Conservation (phyloP, 2,797 vertebrate species). For the Acanthornis magna region DNA sequence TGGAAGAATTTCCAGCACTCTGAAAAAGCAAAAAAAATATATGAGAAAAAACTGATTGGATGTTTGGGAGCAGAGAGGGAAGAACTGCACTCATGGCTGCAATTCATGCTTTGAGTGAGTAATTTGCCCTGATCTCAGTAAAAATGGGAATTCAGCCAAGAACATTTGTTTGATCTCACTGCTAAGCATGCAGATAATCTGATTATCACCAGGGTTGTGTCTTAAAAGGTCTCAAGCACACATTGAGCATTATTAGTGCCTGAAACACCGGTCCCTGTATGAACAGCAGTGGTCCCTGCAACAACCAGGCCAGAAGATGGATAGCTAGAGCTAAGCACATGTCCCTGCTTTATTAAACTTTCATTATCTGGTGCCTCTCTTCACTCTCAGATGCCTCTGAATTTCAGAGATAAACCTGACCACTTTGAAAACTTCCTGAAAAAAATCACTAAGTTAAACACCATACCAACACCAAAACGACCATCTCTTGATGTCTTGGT, state of each 20-base stretch:
- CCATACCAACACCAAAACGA: not conserved
- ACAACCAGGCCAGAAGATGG: not conserved
- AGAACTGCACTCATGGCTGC: not conserved
- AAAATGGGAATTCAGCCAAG: not conserved
- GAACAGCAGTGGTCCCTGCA: not conserved
- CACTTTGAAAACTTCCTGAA: not conserved
- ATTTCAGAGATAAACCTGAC: not conserved
- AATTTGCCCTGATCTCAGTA: not conserved
- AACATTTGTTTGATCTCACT: not conserved
- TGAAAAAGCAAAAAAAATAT: not conserved
- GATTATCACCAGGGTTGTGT: not conserved
- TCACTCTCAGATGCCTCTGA: not conserved
- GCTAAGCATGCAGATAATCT: not conserved
- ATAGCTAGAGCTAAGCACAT: not conserved
- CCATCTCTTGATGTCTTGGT: not conserved
- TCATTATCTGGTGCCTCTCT: not conserved
- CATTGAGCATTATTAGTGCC: fast-evolving
- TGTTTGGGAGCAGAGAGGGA: not conserved
- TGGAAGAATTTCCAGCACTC: not conserved
- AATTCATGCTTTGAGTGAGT: not conserved
- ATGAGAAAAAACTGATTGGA: not conserved
- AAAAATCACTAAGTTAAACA: not conserved
- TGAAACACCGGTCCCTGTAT: not conserved
- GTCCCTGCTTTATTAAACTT: not conserved
- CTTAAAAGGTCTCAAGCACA: not conserved